Evolutionary conservation across 2,797 vertebrate species (phyloP).

Genomic region (Pterois miles): DNA sequence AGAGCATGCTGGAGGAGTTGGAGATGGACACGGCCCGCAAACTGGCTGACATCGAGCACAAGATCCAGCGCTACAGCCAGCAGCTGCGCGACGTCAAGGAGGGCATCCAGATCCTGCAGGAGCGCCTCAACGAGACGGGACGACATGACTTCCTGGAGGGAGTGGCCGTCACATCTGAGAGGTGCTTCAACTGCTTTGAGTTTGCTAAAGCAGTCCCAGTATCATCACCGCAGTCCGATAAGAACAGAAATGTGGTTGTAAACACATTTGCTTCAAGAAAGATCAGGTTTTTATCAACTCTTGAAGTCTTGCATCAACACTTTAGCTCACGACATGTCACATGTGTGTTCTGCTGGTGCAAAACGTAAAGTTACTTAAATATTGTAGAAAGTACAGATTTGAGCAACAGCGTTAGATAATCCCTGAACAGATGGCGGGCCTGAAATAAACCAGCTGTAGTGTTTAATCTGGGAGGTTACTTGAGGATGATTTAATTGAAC

Average conservation of each 20-base stretch:
- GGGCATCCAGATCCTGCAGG: constrained; percentile 96
- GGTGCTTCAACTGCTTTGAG: constrained; percentile 75
- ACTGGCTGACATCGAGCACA: constrained; percentile 94
- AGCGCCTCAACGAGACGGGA: constrained; percentile 89
- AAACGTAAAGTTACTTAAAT: constrained; percentile 21
- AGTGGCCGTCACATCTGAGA: constrained; percentile 90
- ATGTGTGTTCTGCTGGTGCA: neutral
- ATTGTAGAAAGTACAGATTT: constrained; percentile 54
- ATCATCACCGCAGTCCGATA: neutral
- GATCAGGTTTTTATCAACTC: constrained; percentile 9
- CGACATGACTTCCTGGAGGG: constrained; percentile 93
- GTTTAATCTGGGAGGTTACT: constrained; percentile 60
- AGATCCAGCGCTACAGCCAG: constrained; percentile 97
- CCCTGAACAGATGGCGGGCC: constrained; percentile 67
- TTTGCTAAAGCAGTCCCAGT: constrained; percentile 5
- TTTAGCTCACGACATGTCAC: neutral
- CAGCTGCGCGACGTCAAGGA: constrained; percentile 97
- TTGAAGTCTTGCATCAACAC: neutral
- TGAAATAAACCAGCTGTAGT: constrained; percentile 61
- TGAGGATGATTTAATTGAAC: constrained; percentile 57
- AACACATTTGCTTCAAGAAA: neutral
- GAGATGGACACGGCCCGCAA: constrained; percentile 94
- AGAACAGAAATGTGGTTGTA: constrained; percentile 2
- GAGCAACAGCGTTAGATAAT: constrained; percentile 59
- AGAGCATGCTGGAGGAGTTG: constrained; percentile 97